Base-by-base conservation (phyloP, 2,888 invertebrate species). In the Microctonus hyperodae region DNA sequence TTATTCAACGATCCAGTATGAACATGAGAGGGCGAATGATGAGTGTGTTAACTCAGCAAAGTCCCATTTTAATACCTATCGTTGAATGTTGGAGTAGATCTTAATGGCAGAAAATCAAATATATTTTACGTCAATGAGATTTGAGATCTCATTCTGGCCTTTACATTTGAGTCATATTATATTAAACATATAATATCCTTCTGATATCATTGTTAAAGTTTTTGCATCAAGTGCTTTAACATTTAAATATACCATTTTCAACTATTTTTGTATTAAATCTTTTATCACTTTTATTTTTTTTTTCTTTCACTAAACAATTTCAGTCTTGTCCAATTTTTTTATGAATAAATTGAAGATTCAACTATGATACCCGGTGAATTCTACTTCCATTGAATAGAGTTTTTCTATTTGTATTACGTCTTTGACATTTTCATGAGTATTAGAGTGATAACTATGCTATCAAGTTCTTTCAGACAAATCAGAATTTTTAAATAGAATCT, bases 311-410 rank as follows among this genome's bases (percentile, higher is more conserved):
- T 16, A 44, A n/a, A 28, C 3, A 28, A 28, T 28, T 28, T 16
- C n/a, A 9, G 16, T 9, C 6, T 44, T 16, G 1, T 16, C 16
- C n/a, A 44, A 16, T 5, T 16, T 44, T n/a, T 44, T 44, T n/a
- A 16, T 44, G 7, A 16, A 16, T 9, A 33, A 55, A 55, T 33
- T 55, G 55, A 55, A 55, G 16, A n/a, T 16, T 16, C 16, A 28
- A 33, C 55, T 55, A 7, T 55, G 13, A 55, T 25, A 51, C n/a
- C 25, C 44, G 9, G 7, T 37, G 37, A 60, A 25, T 60, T 28
- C 20, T 44, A 60, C 16, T 60, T 60, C 48, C 20, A 60, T 60
- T 31, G 59, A 44, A 60, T 31, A 60, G 23, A 60, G 25, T 60
- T 60, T 60, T 60, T 28, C 31, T 48, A 44, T 60, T 60, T n/a